A percentile compares a stretch with the other conserved stretches of the same genome.
Evolutionary conservation across 2,113 vertebrate genomes (phyloP).

Genomic region (Misgurnus anguillicaudatus): DNA sequence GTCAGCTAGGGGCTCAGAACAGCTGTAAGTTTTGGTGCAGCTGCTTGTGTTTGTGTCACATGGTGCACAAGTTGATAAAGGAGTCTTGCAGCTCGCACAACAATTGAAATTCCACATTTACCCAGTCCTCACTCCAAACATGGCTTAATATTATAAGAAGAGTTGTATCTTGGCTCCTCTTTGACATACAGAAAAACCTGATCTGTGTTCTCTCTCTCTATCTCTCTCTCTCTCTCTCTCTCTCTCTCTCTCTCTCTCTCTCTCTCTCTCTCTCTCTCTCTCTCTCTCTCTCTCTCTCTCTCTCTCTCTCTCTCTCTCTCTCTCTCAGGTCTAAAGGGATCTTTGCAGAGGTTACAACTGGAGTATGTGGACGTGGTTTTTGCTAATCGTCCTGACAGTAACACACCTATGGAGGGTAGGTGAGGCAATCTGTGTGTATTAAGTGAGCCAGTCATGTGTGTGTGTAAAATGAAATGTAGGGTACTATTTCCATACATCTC

Average conservation of each 20-base stretch:
- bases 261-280: neutral
- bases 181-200: too few species aligned
- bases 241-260: too few species aligned
- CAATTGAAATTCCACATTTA: neutral
- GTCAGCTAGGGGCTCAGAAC: neutral
- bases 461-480: slow-evolving; percentile 35
- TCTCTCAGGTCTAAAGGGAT: slow-evolving; percentile 85
- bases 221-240: too few species aligned
- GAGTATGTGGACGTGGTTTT: slow-evolving; percentile 98
- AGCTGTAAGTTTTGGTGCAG: neutral
- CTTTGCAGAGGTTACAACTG: slow-evolving; percentile 94
- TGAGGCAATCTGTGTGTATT: slow-evolving; percentile 39
- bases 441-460: slow-evolving; percentile 48
- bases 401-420: slow-evolving; percentile 98
- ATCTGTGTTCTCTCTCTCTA: too few species aligned
- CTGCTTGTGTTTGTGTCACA: neutral
- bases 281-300: neutral
- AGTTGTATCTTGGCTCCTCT: too few species aligned
- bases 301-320: slow-evolving; percentile 19
- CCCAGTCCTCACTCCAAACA: neutral
- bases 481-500: slow-evolving; percentile 13
- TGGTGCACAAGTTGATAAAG: neutral
- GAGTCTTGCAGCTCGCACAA: neutral
- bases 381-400: slow-evolving; percentile 92
- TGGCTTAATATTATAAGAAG: neutral